Conservation (phyloP, 2,888 invertebrate genomes). For the Acanthoscelides obtectus region DNA sequence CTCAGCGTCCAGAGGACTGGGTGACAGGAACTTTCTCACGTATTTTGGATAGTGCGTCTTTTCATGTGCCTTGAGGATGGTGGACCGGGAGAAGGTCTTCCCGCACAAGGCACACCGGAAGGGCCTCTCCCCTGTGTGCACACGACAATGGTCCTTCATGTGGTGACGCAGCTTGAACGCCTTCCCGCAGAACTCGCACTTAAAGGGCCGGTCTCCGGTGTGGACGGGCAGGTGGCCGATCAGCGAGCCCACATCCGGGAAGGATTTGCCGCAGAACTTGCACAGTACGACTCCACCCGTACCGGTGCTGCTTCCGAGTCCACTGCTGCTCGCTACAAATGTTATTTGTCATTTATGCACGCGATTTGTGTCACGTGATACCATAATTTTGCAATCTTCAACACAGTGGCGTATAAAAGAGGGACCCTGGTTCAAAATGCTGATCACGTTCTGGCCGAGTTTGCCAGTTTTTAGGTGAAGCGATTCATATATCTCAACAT, state of each 20-base stretch:
- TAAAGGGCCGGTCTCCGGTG: slow-evolving; percentile 86
- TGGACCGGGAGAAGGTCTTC: slow-evolving; percentile 86
- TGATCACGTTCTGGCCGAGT: too few relatives aligned
- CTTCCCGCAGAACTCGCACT: slow-evolving; percentile 91
- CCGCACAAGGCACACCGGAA: slow-evolving; percentile 86
- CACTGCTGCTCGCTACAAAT: slow-evolving; percentile 40
- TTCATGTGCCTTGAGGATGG: slow-evolving; percentile 87
- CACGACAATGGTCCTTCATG: slow-evolving; percentile 92
- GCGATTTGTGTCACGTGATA: too few relatives aligned
- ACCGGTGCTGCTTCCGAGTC: slow-evolving; percentile 54
- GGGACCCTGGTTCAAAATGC: too few relatives aligned
- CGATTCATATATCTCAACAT: too few relatives aligned
- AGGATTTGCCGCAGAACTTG: slow-evolving; percentile 90
- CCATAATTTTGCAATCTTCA: too few relatives aligned
- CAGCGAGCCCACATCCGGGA: slow-evolving; percentile 83
- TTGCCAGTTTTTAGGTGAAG: too few relatives aligned
- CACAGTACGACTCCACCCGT: slow-evolving; percentile 67
- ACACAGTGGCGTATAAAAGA: too few relatives aligned
- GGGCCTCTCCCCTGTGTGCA: slow-evolving; percentile 86
- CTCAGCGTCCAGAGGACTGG: slow-evolving; percentile 78
- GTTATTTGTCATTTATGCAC: neutral
- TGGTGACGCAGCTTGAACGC: slow-evolving; percentile 89
- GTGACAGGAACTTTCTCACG: slow-evolving; percentile 83
- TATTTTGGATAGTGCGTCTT: slow-evolving; percentile 91
- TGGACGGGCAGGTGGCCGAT: slow-evolving; percentile 85